These are phyloP conservation scores for Sialis lutaria DNA, from an alignment of 2,888 invertebrate species.

Conservation along the genomic window DNA sequence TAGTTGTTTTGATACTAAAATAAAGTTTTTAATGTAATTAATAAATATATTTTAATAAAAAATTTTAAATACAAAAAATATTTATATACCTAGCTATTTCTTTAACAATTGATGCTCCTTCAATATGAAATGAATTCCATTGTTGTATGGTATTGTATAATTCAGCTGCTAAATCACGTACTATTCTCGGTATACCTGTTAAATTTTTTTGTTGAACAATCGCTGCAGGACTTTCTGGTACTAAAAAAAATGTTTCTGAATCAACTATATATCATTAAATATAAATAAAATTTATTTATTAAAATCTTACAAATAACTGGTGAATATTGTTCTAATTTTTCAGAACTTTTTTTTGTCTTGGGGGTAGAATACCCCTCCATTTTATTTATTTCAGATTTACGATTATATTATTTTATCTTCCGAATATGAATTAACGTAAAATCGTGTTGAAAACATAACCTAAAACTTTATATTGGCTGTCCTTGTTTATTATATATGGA, in stretches of 20 bases:
- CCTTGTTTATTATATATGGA: too few species aligned
- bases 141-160: conserved; percentile 30
- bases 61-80: not conserved
- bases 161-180: conserved; percentile 36
- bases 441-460: too few species aligned
- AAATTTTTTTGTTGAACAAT: conserved; percentile 28
- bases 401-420: too few species aligned
- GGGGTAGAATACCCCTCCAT: not conserved
- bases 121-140: conserved; percentile 31
- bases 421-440: too few species aligned
- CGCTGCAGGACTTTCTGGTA: conserved; percentile 22
- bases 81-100: conserved; percentile 17
- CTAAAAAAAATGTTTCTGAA: conserved; percentile 14
- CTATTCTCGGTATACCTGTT: conserved; percentile 34
- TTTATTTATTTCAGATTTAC: too few species aligned
- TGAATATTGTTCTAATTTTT: not conserved
- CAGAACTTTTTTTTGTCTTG: not conserved
- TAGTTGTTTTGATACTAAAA: not conserved
- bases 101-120: conserved; percentile 25
- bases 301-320: not conserved
- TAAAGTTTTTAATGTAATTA: not conserved
- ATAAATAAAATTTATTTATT: not conserved
- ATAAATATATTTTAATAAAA: not conserved
- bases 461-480: too few species aligned
- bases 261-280: not conserved